phyloP scores from a whole-genome alignment of 2,888 invertebrate species.

The Adineta ricciae region DNA sequence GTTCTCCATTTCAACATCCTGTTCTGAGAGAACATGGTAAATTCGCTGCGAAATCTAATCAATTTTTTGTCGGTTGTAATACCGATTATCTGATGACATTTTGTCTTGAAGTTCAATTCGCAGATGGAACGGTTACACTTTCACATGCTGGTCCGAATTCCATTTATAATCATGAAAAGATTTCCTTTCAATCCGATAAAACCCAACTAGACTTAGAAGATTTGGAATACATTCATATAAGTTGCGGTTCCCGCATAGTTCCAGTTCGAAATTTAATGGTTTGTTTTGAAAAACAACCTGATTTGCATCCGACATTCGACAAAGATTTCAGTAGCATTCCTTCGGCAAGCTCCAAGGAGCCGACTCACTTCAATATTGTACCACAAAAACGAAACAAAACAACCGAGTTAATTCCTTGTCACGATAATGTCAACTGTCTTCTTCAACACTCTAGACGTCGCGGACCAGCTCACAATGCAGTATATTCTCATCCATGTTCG shows the following conservation, averaged over 20 bases:
- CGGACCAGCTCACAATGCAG: neutral
- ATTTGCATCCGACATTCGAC: neutral
- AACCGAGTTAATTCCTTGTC: neutral
- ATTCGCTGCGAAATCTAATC: neutral
- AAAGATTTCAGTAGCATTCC: neutral
- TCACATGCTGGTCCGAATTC: neutral
- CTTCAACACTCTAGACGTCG: neutral
- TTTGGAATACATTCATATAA: neutral
- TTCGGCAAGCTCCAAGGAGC: neutral
- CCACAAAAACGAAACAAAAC: neutral
- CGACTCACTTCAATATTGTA: neutral
- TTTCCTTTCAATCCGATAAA: neutral
- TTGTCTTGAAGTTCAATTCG: neutral
- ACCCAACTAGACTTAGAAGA: neutral
- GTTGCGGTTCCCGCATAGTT: neutral
- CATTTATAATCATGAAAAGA: neutral
- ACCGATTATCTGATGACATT: neutral
- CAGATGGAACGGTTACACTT: neutral
- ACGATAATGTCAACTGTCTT: neutral
- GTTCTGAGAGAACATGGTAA: neutral
- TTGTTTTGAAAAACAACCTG: neutral
- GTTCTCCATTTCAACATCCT: neutral
- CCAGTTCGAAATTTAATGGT: neutral
- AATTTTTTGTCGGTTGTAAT: neutral
- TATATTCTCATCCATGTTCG: neutral